A percentile compares a stretch with the other conserved stretches of the same genome.
Conservation (phyloP, 2,888 invertebrate genomes). For the Lepas anatifera region DNA sequence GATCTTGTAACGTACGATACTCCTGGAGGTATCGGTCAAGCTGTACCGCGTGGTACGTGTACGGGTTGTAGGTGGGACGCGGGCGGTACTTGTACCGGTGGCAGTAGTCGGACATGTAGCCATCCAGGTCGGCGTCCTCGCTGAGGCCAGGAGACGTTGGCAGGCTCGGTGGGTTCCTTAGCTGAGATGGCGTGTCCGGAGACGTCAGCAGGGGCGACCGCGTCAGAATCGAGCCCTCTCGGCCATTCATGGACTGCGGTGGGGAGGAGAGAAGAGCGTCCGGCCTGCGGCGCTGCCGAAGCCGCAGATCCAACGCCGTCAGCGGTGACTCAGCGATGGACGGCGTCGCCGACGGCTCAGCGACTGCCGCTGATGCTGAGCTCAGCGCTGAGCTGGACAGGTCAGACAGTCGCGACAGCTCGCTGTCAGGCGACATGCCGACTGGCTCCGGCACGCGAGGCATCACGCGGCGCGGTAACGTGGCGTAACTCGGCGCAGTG, state of each 20-base stretch:
- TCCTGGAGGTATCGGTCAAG: constrained; percentile 4
- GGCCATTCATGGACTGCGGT: neutral
- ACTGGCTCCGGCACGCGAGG: neutral
- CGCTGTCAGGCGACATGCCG: neutral
- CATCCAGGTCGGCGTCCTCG: neutral
- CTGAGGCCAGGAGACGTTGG: neutral
- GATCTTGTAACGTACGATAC: neutral
- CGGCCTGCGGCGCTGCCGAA: neutral
- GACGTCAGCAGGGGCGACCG: neutral
- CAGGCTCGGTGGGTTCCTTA: neutral
- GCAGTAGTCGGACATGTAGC: constrained; percentile 3
- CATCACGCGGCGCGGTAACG: neutral
- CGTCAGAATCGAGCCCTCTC: neutral
- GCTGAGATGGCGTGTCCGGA: neutral
- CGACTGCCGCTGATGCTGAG: no score
- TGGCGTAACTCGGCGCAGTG: neutral
- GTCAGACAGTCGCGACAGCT: neutral
- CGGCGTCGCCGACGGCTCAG: no score
- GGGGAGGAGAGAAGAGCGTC: no score
- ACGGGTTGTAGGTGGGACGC: neutral
- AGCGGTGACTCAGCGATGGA: no score
- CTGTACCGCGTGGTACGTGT: constrained; percentile 7
- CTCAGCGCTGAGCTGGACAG: neutral
- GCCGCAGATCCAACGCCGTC: no score
- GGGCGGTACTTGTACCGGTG: neutral